phyloP scores from a whole-genome alignment of 2,113 vertebrate genomes.

The Delphinus delphis region DNA sequence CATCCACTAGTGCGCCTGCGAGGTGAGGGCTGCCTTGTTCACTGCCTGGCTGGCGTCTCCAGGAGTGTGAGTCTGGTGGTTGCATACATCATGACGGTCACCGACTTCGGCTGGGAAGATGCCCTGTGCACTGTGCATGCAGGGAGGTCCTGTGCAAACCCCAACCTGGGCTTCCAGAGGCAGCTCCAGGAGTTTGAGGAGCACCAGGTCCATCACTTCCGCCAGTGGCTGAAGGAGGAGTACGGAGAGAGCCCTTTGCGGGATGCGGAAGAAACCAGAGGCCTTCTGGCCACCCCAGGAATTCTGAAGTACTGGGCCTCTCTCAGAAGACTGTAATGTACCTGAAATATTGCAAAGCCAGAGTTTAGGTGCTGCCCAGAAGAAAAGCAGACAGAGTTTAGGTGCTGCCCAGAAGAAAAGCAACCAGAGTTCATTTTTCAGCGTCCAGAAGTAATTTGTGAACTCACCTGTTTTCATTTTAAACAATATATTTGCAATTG shows the following conservation, averaged over 20 bases:
- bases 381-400: neutral
- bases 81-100: constrained; percentile 97
- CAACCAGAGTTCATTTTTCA: constrained; percentile 16
- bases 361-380: too few species aligned
- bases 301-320: constrained; percentile 60
- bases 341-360: constrained; percentile 50
- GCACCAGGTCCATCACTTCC: constrained; percentile 89
- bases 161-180: constrained; percentile 94
- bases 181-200: constrained; percentile 95
- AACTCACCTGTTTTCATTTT: neutral
- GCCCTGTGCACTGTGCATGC: constrained; percentile 89
- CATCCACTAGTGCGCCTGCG: constrained; percentile 94
- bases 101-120: constrained; percentile 95
- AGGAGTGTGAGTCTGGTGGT: constrained; percentile 95
- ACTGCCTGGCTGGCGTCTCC: constrained; percentile 96
- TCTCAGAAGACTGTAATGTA: constrained; percentile 60
- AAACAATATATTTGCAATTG: neutral
- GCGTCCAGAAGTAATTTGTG: neutral
- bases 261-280: constrained; percentile 90
- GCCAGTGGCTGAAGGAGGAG: constrained; percentile 90
- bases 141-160: constrained; percentile 92
- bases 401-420: too few species aligned
- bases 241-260: constrained; percentile 91
- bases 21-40: constrained; percentile 94
- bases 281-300: constrained; percentile 82